phyloP scores from a whole-genome alignment of 2,113 vertebrate genomes.

The Crotophaga sulcirostris region DNA sequence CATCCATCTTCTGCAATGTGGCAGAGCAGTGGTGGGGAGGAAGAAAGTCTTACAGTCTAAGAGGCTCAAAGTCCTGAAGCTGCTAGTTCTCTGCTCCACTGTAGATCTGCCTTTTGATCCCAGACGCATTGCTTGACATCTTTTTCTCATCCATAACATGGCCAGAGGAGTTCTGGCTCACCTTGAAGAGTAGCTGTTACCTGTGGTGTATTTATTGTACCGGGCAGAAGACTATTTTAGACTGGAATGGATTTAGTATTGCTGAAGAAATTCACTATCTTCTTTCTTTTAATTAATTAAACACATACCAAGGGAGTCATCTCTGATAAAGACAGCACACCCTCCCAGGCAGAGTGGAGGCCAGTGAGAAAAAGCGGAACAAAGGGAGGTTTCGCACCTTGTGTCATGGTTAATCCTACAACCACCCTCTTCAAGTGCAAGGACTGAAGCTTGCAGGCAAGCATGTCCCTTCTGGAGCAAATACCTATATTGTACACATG shows the following conservation, averaged over 20 bases:
- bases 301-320: not conserved
- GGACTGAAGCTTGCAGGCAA: not conserved
- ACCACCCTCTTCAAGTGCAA: not conserved
- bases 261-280: not conserved
- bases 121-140: not conserved
- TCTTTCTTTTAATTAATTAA: constrained; percentile 4
- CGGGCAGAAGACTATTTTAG: not conserved
- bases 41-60: not conserved
- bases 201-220: not conserved
- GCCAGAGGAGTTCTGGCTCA: constrained; percentile 15
- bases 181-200: not conserved
- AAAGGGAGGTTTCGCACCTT: not conserved
- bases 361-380: not conserved
- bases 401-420: not conserved
- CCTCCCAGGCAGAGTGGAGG: not conserved
- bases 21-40: not conserved
- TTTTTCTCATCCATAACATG: not conserved
- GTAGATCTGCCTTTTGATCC: not conserved
- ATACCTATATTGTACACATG: accelerated
- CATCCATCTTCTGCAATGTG: not conserved
- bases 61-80: not conserved
- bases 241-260: not conserved
- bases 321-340: not conserved
- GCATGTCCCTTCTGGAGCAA: not conserved
- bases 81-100: not conserved